These are phyloP conservation scores for Gymnocephalus cernua DNA, from an alignment of 2,113 vertebrate genomes.

Conservation along the genomic window DNA sequence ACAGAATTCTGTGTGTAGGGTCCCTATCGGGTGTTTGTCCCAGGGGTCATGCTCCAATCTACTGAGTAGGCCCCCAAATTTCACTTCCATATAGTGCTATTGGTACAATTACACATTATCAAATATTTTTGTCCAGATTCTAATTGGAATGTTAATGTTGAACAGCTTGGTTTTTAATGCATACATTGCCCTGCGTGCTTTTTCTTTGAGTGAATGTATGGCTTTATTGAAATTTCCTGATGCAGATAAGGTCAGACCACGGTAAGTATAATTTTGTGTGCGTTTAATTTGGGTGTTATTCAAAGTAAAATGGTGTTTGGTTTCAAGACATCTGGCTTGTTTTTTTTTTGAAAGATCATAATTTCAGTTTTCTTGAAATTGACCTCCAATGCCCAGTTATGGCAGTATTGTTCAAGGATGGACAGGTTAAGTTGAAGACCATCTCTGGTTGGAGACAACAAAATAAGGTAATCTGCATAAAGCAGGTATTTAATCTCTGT, in stretches of 20 bases:
- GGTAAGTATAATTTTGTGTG: neutral
- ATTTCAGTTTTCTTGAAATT: neutral
- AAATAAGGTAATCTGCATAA: neutral
- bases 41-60: too few relatives aligned
- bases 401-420: neutral
- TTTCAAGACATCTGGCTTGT: neutral
- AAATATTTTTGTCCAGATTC: too few relatives aligned
- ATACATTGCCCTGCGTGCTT: neutral
- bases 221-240: too few relatives aligned
- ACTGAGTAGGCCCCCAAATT: too few relatives aligned
- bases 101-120: too few relatives aligned
- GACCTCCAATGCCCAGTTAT: neutral
- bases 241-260: neutral
- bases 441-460: neutral
- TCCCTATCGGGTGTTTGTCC: too few relatives aligned
- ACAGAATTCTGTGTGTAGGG: too few relatives aligned
- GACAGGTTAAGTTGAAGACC: neutral
- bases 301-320: neutral
- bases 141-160: too few relatives aligned
- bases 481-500: neutral
- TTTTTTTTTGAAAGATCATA: neutral
- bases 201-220: neutral
- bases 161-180: too few relatives aligned
- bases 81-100: too few relatives aligned
- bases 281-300: neutral